Conservation (phyloP, 2,113 vertebrate genomes). For the Anthoscopus minutus region DNA sequence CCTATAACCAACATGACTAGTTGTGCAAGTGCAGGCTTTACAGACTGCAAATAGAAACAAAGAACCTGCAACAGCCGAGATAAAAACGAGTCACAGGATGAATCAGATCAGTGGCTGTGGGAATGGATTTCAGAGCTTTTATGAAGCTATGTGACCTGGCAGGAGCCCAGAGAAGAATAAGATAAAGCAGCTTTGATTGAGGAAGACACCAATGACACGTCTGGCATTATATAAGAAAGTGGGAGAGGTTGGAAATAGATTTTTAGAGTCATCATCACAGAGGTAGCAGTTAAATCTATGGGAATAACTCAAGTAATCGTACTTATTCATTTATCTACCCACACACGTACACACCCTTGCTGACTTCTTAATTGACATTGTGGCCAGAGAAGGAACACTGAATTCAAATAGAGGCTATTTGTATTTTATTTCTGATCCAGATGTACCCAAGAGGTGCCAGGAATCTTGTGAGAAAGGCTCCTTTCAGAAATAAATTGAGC, state of each 20-base stretch:
- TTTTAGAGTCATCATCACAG: background rate
- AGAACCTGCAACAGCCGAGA: background rate
- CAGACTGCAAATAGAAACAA: background rate
- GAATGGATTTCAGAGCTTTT: constrained; percentile 14
- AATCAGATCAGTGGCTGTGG: constrained; percentile 9
- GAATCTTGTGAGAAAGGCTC: constrained; percentile 30
- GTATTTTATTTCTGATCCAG: constrained; percentile 24
- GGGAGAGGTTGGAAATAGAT: constrained; percentile 24
- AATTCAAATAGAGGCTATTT: constrained; percentile 31
- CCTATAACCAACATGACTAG: background rate
- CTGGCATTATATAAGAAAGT: background rate
- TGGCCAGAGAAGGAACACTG: background rate
- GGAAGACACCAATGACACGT: background rate
- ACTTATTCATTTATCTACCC: background rate
- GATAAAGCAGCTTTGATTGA: background rate
- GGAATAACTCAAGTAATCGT: constrained; percentile 9
- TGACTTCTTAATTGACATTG: constrained; percentile 1
- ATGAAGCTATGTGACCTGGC: constrained; percentile 8
- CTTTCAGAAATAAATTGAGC: constrained; percentile 9
- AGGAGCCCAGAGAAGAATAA: background rate
- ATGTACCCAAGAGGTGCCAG: constrained; percentile 37
- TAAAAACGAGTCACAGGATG: background rate
- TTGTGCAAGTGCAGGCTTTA: background rate
- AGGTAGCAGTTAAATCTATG: constrained; percentile 11
- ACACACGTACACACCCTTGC: constrained; percentile 20